Base-by-base conservation (phyloP, 2,113 vertebrate species). In the Lamprotornis superbus region DNA sequence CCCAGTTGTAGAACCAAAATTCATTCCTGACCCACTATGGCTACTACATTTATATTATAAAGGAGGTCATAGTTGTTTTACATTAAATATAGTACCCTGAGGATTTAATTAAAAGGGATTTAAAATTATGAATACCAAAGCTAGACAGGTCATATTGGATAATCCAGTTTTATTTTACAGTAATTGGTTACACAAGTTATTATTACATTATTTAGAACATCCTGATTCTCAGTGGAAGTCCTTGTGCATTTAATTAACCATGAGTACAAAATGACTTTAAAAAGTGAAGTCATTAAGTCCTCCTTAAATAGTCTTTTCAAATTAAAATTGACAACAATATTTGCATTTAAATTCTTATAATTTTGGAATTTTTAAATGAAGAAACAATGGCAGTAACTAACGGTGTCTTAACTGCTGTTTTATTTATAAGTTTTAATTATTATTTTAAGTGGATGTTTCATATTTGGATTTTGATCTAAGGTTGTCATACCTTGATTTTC, bases 51-150 rank as follows among this genome's bases (percentile, higher is more conserved):
- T 95, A 87, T 94, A 67, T 44, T 91, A 46, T 79, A 94, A 75
- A 95, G 80, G 95, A 88, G 71, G 50, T 89, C 79, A 81, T 40
- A n/a, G 31, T 59, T 92, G 56, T 68, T 91, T 91, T 95, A 81
- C 30, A 3, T 89, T 71, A 46, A 87, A 91, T 95, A 89, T 80
- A 60, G 55, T 90, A 93, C 75, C 74, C 57, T 52, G 47, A 96
- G 87, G 95, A 96, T 96, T 97, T 97, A 96, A 98, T 97, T 97
- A 95, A 95, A 95, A 87, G 11, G 84, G 76, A 94, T 97, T 97
- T 95, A 84, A 83, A 97, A 96, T 90, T 96, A 92, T 93, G 71
- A 96, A 93, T 91, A 87, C 56, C 6, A 44, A 83, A 78, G 53
- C 31, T 73, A 89, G 79, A 70, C 80, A 97, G 83, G 82, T 97